These are phyloP conservation scores for Mesorhabditis belari DNA, from an alignment of 2,888 invertebrate species.

Conservation along the genomic window DNA sequence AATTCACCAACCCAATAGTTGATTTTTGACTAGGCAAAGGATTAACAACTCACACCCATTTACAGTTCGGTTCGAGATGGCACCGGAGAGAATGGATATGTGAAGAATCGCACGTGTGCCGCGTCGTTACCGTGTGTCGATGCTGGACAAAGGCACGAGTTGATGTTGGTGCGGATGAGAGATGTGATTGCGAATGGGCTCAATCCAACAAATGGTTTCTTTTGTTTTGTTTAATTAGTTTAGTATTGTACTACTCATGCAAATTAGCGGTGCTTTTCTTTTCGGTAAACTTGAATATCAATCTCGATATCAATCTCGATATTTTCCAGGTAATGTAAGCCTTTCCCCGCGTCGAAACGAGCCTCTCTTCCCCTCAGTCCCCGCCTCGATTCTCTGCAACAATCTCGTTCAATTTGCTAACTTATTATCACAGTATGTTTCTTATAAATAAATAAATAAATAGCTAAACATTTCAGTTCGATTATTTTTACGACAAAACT, in stretches of 20 bases:
- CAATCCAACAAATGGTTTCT: too few species aligned
- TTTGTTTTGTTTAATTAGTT: too few species aligned
- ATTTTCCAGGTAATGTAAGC: not conserved
- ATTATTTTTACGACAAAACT: not conserved
- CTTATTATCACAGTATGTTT: conserved; percentile 57
- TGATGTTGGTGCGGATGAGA: conserved; percentile 61
- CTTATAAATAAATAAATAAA: too few species aligned
- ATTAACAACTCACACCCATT: not conserved
- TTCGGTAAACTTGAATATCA: not conserved
- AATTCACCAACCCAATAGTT: too few species aligned
- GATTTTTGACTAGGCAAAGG: too few species aligned
- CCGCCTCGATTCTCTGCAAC: conserved; percentile 61
- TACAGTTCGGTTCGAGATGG: conserved; percentile 18
- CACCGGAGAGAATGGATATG: conserved; percentile 22
- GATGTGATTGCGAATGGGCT: conserved; percentile 69
- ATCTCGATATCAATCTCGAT: too few species aligned
- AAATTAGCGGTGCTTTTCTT: not conserved
- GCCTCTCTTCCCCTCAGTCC: conserved; percentile 55
- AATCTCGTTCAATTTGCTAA: conserved; percentile 72
- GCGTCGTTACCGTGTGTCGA: conserved; percentile 64
- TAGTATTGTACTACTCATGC: too few species aligned
- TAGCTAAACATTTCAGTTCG: not conserved
- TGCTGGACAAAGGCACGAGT: conserved; percentile 67
- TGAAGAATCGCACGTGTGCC: conserved; percentile 31
- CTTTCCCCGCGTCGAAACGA: conserved; percentile 10